Percentiles rank a stretch among this genome's conserved stretches.
These are phyloP conservation scores for Pseudomyrmex concolor DNA, from an alignment of 1,140 invertebrate species.

Conservation along the genomic window DNA sequence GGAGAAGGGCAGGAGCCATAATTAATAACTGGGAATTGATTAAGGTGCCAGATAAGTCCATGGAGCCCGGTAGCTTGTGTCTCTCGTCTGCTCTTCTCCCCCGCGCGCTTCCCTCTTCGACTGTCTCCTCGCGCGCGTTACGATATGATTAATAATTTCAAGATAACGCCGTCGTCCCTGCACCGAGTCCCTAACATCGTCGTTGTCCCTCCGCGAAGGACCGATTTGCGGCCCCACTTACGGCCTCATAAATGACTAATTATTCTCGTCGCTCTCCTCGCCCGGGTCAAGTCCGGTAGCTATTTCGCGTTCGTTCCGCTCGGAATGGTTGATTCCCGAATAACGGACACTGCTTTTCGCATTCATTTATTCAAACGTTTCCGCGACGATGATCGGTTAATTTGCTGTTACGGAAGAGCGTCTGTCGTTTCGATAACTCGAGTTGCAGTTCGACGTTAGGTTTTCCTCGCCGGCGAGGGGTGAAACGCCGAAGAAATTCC, in stretches of 20 bases:
- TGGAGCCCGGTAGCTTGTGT: conserved; percentile 68
- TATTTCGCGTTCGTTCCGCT: conserved; percentile 27
- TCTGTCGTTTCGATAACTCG: conserved; percentile 45
- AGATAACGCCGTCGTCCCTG: conserved; percentile 78
- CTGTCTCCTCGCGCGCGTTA: conserved; percentile 67
- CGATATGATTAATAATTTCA: conserved; percentile 84
- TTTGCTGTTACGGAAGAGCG: conserved; percentile 29
- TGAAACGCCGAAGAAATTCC: conserved; percentile 72
- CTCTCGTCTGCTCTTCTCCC: conserved; percentile 59
- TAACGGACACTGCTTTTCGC: conserved; percentile 1
- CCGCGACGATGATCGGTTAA: conserved; percentile 4
- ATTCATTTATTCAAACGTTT: neutral
- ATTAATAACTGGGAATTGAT: conserved; percentile 85
- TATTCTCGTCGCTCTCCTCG: conserved; percentile 72
- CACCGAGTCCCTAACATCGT: conserved; percentile 66
- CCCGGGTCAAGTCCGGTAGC: neutral
- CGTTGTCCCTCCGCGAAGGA: conserved; percentile 74
- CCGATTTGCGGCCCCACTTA: conserved; percentile 82
- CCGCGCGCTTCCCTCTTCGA: conserved; percentile 29
- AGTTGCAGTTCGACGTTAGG: conserved; percentile 1
- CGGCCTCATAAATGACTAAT: conserved; percentile 84
- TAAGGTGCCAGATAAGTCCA: conserved; percentile 84
- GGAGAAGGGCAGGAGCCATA: conserved; percentile 74
- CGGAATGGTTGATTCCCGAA: neutral
- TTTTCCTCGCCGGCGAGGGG: conserved; percentile 31